These are phyloP conservation scores for Meloidogyne hapla DNA, from an alignment of 1,140 invertebrate species.

Conservation along the genomic window DNA sequence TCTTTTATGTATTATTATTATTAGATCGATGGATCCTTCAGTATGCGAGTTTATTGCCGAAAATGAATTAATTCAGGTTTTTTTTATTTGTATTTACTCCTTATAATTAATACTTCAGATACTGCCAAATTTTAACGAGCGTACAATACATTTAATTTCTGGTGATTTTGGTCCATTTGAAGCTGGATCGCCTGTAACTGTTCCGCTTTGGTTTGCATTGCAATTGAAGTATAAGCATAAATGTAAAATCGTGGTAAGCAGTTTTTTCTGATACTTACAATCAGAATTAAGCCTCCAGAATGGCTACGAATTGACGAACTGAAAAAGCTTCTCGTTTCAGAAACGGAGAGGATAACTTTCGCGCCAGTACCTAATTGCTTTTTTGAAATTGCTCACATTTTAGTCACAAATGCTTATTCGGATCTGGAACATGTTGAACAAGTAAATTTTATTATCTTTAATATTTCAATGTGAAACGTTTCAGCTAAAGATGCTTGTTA, in stretches of 20 bases:
- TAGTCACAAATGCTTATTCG: conserved; percentile 75
- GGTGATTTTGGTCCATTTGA: conserved; percentile 77
- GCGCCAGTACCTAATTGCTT: conserved; percentile 79
- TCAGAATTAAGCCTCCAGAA: conserved; percentile 71
- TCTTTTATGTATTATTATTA: too few relatives aligned
- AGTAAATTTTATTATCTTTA: conserved; percentile 31
- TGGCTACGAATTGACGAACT: conserved; percentile 87
- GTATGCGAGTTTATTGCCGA: conserved; percentile 35
- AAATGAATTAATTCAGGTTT: conserved; percentile 35
- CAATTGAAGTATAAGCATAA: conserved; percentile 87
- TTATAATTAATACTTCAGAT: conserved; percentile 67
- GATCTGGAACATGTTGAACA: conserved; percentile 79
- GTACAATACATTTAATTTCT: conserved; percentile 68
- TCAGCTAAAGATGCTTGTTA: conserved; percentile 46
- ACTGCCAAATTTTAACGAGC: conserved; percentile 84
- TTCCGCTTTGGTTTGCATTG: conserved; percentile 90
- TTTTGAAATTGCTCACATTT: conserved; percentile 82
- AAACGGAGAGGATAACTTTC: conserved; percentile 77
- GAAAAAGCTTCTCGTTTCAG: conserved; percentile 79
- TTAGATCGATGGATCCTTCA: conserved; percentile 28
- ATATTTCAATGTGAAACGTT: not conserved
- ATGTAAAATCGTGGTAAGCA: conserved; percentile 75
- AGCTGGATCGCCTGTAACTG: conserved; percentile 75
- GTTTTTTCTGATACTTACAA: conserved; percentile 25
- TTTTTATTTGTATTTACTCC: not conserved